Percentiles rank a stretch among this genome's conserved stretches.
phyloP scores from a whole-genome alignment of 2,797 vertebrate genomes.

The Eospalax fontanierii region DNA sequence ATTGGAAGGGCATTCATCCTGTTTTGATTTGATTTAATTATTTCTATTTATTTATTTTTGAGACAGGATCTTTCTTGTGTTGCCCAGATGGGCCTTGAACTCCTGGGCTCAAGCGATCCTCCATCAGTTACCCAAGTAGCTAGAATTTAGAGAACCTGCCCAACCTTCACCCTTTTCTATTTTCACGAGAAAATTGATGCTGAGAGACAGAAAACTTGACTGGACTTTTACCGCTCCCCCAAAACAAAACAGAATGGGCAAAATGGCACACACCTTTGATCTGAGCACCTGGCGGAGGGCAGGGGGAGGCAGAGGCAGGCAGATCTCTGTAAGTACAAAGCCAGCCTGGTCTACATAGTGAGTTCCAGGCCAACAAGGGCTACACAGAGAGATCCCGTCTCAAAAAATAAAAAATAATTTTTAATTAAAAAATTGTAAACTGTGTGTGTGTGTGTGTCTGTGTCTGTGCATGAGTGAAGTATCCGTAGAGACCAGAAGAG shows the following conservation, averaged over 20 bases:
- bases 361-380: neutral
- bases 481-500: neutral
- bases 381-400: neutral
- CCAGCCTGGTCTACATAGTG: no score
- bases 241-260: no score
- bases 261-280: neutral
- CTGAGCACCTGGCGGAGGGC: neutral
- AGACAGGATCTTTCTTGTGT: neutral
- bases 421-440: no score
- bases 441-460: no score
- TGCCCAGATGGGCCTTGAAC: neutral
- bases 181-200: neutral
- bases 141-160: neutral
- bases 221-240: neutral
- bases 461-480: no score
- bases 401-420: neutral
- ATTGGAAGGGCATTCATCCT: neutral
- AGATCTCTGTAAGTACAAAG: neutral
- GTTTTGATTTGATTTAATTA: neutral
- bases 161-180: neutral
- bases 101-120: neutral
- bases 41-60: neutral
- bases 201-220: neutral
- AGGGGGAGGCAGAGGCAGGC: neutral
- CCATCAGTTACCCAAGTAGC: neutral